phyloP scores from a whole-genome alignment of 2,797 vertebrate genomes.

The Amniataba percoides region DNA sequence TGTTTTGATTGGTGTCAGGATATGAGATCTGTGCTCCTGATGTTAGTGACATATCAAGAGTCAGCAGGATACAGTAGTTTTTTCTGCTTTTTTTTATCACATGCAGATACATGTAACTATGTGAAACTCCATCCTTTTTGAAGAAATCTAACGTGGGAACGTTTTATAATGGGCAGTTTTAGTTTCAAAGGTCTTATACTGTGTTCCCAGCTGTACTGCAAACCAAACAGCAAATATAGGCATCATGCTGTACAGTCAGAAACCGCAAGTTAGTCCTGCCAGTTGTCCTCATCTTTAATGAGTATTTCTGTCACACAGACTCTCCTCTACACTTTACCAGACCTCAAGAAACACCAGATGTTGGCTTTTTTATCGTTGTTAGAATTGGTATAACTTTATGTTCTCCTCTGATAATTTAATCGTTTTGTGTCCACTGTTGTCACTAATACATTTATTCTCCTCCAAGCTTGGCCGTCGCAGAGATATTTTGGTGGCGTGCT shows the following conservation, averaged over 20 bases:
- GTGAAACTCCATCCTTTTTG: not conserved
- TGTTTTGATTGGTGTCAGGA: constrained; percentile 39
- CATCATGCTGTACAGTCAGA: constrained; percentile 19
- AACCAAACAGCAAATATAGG: constrained; percentile 18
- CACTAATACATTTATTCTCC: not conserved
- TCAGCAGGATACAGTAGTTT: constrained; percentile 22
- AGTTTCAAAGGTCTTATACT: constrained; percentile 28
- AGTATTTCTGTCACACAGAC: not conserved
- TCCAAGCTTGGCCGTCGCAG: not conserved
- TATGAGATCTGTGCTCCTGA: constrained; percentile 28
- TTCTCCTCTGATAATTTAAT: not conserved
- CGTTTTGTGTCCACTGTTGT: not conserved
- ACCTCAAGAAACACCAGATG: constrained; percentile 24
- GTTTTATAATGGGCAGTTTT: constrained; percentile 34
- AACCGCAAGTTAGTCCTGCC: not conserved
- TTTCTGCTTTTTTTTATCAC: constrained; percentile 8
- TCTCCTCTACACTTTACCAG: not conserved
- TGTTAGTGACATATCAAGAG: constrained; percentile 29
- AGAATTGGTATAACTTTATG: not conserved
- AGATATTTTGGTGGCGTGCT: not conserved
- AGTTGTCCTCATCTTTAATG: constrained; percentile 9
- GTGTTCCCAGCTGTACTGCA: constrained; percentile 21
- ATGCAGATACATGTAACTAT: not conserved
- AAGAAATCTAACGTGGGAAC: constrained; percentile 3
- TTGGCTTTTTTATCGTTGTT: constrained; percentile 18